Percentiles rank a stretch among this genome's conserved stretches.
These are phyloP conservation scores for Geotrypetes seraphini DNA, from an alignment of 2,797 vertebrate species.

Conservation along the genomic window DNA sequence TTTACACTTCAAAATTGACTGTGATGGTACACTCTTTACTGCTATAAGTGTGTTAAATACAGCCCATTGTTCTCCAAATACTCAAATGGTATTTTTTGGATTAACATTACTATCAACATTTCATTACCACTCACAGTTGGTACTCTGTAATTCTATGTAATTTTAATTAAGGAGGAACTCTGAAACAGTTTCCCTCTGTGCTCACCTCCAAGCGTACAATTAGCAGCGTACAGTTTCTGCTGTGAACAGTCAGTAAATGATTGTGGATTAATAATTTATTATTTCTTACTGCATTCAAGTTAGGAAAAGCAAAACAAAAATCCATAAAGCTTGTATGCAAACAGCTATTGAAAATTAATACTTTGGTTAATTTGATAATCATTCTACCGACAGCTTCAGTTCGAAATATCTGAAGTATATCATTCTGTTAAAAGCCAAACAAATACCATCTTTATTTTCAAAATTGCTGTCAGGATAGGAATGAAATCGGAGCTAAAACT, in stretches of 20 bases:
- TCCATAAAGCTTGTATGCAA: constrained; percentile 4
- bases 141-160: constrained; percentile 65
- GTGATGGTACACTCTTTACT: not conserved
- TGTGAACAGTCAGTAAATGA: constrained; percentile 54
- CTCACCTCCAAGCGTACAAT: constrained; percentile 63
- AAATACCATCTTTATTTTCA: too few species aligned
- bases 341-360: not conserved
- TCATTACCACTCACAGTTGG: constrained; percentile 59
- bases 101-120: constrained; percentile 44
- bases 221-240: constrained; percentile 58
- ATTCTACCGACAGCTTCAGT: fast-evolving
- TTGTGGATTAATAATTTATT: constrained; percentile 65
- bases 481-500: too few species aligned
- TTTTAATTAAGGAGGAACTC: constrained; percentile 73
- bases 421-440: not conserved
- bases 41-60: not conserved
- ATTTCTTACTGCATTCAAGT: constrained; percentile 20
- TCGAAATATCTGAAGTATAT: not conserved
- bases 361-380: not conserved
- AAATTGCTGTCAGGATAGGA: too few species aligned
- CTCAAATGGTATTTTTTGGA: constrained; percentile 35
- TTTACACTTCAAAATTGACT: constrained; percentile 6
- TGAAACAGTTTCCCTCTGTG: constrained; percentile 56
- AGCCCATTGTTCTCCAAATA: constrained; percentile 17
- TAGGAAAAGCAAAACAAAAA: constrained; percentile 11